Evolutionary conservation across 2,113 vertebrate species (phyloP), one percentile per base, ranked within the genome.

Genomic region (Pontoporia blainvillei): DNA sequence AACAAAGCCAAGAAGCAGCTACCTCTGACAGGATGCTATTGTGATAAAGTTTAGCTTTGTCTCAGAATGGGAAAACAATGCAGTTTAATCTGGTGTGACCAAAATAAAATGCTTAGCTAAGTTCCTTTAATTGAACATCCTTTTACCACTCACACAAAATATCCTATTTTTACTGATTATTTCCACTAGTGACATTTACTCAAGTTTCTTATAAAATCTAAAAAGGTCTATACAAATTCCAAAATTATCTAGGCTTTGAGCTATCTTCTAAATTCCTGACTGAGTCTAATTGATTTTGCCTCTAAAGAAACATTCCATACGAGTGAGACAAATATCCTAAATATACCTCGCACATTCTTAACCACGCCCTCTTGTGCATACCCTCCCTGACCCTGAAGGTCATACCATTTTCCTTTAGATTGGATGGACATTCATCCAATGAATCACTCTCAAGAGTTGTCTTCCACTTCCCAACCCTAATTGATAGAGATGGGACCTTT

Each of bases 121-220:
- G 3, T 66, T 94, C 39, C 52, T 69, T 73, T 95, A 62, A 71
- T 27, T 54, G n/a, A 93, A 69, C 14, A 39, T 61, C n/a, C 5
- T 73, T 31, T 3, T 36, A 49, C 5, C 46, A 62, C 20, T 95
- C 6, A 90, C 54, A 78, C 25, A 91, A 86, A 69, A 21, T 64
- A 83, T 17, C 5, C 21, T 67, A 46, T 39, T 91, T 95, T 88
- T 73, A 81, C 44, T 75, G 13, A 88, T 87, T 85, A 76, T 88
- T 94, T 96, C 54, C 61, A 82, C 46, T 94, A 91, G 25, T 71
- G 6, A 75, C 88, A 95, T 69, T 92, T 67, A 83, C 39, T 72
- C 36, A 90, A 72, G n/a, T 71, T 96, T 71, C 85, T 39, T 52
- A 59, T 46, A n/a, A 71, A 94, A 72, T 71, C 49, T 66, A n/a